A percentile compares a stretch with the other conserved stretches of the same genome.
phyloP scores from a whole-genome alignment of 2,888 invertebrate species.

The Drosophila longiperda region DNA sequence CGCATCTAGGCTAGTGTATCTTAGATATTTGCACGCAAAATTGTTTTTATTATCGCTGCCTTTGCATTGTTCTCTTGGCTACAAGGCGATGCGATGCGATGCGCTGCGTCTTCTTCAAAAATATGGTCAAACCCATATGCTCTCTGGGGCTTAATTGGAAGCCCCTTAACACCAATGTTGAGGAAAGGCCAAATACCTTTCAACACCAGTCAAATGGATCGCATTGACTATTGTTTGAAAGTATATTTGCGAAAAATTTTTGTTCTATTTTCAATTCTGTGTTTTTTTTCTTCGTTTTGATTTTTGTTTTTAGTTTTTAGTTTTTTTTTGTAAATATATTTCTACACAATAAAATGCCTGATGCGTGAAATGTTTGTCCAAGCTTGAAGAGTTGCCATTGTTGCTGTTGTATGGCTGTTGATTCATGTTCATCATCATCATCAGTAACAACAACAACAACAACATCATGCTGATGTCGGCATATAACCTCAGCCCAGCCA shows the following conservation, averaged over 20 bases:
- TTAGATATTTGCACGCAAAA: conserved; percentile 84
- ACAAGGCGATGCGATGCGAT: conserved; percentile 58
- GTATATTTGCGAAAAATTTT: conserved; percentile 43
- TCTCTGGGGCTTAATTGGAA: conserved; percentile 35
- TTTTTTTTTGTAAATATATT: conserved; percentile 25
- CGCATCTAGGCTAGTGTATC: conserved; percentile 84
- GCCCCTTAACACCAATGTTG: conserved; percentile 5
- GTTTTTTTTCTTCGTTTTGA: conserved; percentile 4
- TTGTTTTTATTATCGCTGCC: conserved; percentile 66
- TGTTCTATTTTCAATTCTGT: conserved; percentile 49
- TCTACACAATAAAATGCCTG: conserved; percentile 81
- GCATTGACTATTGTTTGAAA: conserved; percentile 53
- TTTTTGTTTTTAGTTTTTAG: conserved; percentile 47
- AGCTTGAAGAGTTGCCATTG: conserved; percentile 82
- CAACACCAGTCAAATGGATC: conserved; percentile 16
- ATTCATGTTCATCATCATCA: conserved; percentile 72
- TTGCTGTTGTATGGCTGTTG: conserved; percentile 74
- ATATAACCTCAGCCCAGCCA: conserved; percentile 78
- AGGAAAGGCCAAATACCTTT: conserved; percentile 34
- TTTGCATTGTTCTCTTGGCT: conserved; percentile 57
- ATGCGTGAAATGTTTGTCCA: conserved; percentile 84
- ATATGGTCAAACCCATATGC: conserved; percentile 51
- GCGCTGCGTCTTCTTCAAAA: conserved; percentile 49
- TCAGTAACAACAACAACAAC: conserved; percentile 26
- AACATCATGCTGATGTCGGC: conserved; percentile 66